These are phyloP conservation scores for Heliconius congener DNA, from an alignment of 1,140 invertebrate genomes.

Conservation along the genomic window DNA sequence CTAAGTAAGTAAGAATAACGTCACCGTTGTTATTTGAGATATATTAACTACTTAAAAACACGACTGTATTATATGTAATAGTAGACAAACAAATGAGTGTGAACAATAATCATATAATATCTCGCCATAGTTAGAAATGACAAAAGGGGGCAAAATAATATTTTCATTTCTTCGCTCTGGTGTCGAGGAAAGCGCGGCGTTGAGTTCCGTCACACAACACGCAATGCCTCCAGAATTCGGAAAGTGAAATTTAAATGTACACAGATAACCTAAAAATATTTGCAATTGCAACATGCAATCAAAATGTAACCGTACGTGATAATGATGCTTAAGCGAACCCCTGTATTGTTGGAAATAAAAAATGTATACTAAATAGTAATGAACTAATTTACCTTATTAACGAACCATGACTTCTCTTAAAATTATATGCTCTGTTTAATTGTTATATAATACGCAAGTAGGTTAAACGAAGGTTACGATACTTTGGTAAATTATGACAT, in stretches of 20 bases:
- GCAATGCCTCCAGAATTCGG: too few relatives aligned
- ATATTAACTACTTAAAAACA: too few relatives aligned
- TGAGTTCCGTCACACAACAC: too few relatives aligned
- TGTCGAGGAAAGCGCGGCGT: too few relatives aligned
- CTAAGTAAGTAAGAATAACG: too few relatives aligned
- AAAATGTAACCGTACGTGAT: conserved; percentile 4
- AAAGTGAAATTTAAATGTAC: not conserved
- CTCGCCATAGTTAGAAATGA: too few relatives aligned
- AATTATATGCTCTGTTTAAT: conserved; percentile 46
- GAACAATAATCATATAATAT: too few relatives aligned
- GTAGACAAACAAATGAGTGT: too few relatives aligned
- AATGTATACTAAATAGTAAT: conserved; percentile 18
- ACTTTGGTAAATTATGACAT: not conserved
- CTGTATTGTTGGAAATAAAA: conserved; percentile 6
- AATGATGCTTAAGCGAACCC: not conserved
- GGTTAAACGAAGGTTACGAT: conserved; percentile 8
- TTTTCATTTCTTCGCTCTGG: too few relatives aligned
- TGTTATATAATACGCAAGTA: conserved; percentile 39
- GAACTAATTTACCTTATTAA: conserved; percentile 39
- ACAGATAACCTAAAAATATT: not conserved
- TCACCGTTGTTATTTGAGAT: too few relatives aligned
- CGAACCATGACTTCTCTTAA: conserved; percentile 38
- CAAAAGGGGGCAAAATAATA: not conserved
- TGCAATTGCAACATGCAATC: conserved; percentile 18
- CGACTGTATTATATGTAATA: too few relatives aligned